Base-by-base conservation (phyloP, 2,113 vertebrate genomes). In the Aegypius monachus region DNA sequence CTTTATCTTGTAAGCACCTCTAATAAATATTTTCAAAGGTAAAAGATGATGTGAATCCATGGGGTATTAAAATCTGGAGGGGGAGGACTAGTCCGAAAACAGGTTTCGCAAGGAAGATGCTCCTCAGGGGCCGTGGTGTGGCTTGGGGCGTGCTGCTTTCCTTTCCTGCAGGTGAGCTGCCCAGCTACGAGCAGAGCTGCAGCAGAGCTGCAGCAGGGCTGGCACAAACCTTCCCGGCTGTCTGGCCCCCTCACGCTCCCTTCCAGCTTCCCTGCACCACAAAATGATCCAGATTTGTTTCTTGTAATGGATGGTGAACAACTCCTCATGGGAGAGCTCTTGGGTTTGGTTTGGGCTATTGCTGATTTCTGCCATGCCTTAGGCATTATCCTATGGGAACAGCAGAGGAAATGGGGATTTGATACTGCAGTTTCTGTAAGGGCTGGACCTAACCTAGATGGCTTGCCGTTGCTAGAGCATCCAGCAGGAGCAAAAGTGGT, bases 91-190 rank as follows among this genome's bases (percentile, higher is more conserved):
- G 26, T 55, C 43, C 67, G 65, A 36, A 58, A 81, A 31, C 7
- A 40, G n/a, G 25, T 31, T 66, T 53, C 26, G 16, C 21, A 42
- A 38, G 73, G 47, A 58, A 71, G 78, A 13, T 66, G 61, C 63
- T 91, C 53, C 58, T 47, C 17, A 1, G 61, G 73, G 52, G 6
- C 11, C 19, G 31, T 0, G 0, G 27, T 10, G 88, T 52, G 47
- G 23, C 21, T 56, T 32, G 74, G 77, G 84, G 17, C 2, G 4
- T 26, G 74, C 50, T 47, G 15, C 26, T 38, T 56, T 22, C 40
- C 47, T 26, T 22, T 26, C 22, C 20, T 7, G 5, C 10, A 25
- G 22, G 34, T 14, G 26, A 47, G 53, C 38, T 45, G 55, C 56
- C 18, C 0, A 7, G 53, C 43, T 59, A 42, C 0, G 1, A 45